Base-by-base conservation (phyloP, 2,113 vertebrate species). In the Lota lota region DNA sequence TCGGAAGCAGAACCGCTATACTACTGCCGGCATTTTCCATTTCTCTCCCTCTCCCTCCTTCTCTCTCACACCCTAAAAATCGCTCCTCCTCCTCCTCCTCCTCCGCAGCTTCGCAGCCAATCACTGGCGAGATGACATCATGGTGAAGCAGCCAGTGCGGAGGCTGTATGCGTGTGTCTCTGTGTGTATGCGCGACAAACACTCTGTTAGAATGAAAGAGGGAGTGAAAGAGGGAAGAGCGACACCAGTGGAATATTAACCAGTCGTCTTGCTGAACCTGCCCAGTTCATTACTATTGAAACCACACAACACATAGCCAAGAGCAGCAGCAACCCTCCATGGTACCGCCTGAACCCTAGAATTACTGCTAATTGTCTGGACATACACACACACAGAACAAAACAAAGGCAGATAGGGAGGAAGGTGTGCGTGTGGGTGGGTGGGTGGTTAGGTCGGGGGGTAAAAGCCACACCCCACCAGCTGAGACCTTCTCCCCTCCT, bases 81-180 rank as follows among this genome's bases (percentile, higher is more conserved):
- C 85, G 82, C 84, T 63, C 89, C 83, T 81, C 83, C 86, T 94
- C 93, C 93, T 92, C 92, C 92, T 77, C 91, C 76, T 91, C 92
- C 88, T 92, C 88, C 91, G 93, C 90, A 91, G 77, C 83, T 80
- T 81, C 88, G 70, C 87, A 93, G 80, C 97, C 96, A 97, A 97
- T 98, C 92, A 88, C 90, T 85, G 79, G 74, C 80, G 82, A 93
- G 94, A 90, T 98, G 94, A 99, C 96, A 97, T 99, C 96, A 99
- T 94, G 86, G 88, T 80, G 91, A 92, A 91, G 85, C 92, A 95
- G 92, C 93, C 94, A 93, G 92, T 90, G 88, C 90, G 86, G 90
- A 88, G 92, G 90, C 91, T 93, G 93, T 90, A 93, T 88, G 87
- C 88, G 69, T 66, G 57, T 73, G 69, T 66, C 53, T 82, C 72